A percentile compares a stretch with the other conserved stretches of the same genome.
Evolutionary conservation across 2,797 vertebrate species (phyloP).

Genomic region (Spheniscus humboldti): DNA sequence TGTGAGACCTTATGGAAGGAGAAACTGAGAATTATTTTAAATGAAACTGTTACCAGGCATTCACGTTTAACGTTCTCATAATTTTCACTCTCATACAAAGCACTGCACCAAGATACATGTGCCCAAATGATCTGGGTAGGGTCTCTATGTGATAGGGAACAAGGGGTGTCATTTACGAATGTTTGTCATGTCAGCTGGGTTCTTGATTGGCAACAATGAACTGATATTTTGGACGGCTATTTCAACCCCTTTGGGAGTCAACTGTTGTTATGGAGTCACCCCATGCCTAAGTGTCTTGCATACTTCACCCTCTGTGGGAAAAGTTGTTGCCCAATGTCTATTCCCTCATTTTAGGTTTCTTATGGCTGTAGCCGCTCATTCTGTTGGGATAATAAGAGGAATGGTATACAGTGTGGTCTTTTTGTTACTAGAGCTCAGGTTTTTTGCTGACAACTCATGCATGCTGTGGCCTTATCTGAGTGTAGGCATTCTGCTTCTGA

Average conservation of each 20-base stretch:
- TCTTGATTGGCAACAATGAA: neutral
- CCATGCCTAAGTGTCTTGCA: rapidly evolving
- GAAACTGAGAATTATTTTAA: neutral
- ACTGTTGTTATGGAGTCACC: neutral
- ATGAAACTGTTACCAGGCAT: neutral
- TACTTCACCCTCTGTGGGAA: neutral
- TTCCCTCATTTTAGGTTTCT: neutral
- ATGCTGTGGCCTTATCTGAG: neutral
- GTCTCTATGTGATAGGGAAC: neutral
- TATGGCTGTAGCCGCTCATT: neutral
- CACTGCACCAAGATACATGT: neutral
- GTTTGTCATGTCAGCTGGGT: neutral
- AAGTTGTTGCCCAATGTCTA: neutral
- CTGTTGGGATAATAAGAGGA: neutral
- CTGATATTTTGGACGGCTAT: neutral
- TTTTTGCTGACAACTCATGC: neutral
- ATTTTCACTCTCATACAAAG: neutral
- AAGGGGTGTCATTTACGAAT: neutral
- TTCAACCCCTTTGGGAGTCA: neutral
- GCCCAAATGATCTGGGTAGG: neutral
- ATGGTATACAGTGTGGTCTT: neutral
- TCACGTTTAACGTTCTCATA: neutral
- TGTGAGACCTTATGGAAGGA: neutral
- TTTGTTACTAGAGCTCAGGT: neutral
- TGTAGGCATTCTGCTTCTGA: neutral